Evolutionary conservation across 2,888 invertebrate species (phyloP), one percentile per base, ranked within the genome.

Genomic region (Folsomia candida): DNA sequence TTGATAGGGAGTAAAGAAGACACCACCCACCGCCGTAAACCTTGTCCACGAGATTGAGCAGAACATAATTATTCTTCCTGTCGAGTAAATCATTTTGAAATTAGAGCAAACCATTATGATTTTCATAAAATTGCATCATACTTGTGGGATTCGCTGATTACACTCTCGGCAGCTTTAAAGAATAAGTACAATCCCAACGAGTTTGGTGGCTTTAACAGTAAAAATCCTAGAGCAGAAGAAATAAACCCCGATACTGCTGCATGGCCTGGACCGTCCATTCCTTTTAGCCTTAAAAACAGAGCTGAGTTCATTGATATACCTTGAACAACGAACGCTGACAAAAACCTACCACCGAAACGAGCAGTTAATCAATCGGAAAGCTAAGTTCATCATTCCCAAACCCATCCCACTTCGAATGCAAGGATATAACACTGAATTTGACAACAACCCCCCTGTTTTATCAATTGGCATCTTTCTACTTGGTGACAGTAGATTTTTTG

Each of bases 1-100:
- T 92, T 77, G 91, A 90, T 73, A 91, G 84, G 75, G 91, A 88
- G 82, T 93, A 93, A 29, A 93, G 84, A 70, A 91, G 84, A 61
- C 72, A 71, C 77, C 78, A 79, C n/a, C 79, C 79, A 18, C 79
- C 79, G 11, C 79, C 79, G 58, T 77, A 79, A 0, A 77, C 64
- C 22, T 78, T 78, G 65, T 79, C 76, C 14, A 79, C 26, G 68
- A 74, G 77, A 0, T 63, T 51, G 22, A 79, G 70, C 26, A 79
- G 74, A 57, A 73, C 76, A 78, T 78, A 79, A 60, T 77, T 74
- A 51, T 78, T 78, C 18, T 60, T 63, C 64, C 79, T 79, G 54
- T n/a, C n/a, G n/a, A n/a, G n/a, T n/a, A n/a, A n/a, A n/a, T n/a
- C n/a, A n/a, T n/a, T n/a, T n/a, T n/a, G n/a, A n/a, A n/a, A n/a